Percentiles rank a stretch among this genome's conserved stretches.
Conservation (phyloP, 2,113 vertebrate genomes). For the Perca fluviatilis region DNA sequence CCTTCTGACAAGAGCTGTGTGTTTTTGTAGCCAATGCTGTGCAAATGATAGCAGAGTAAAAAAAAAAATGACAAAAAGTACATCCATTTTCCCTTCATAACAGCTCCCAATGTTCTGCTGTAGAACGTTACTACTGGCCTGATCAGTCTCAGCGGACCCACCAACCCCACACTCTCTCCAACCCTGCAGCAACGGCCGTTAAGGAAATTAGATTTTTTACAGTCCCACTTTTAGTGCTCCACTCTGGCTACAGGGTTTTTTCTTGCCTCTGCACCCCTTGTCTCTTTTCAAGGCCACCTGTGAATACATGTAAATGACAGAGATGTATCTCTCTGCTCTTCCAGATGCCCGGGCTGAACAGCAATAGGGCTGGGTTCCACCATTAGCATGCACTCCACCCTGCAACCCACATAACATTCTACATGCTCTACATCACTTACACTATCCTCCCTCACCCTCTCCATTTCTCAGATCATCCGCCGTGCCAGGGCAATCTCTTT, state of each 20-base stretch:
- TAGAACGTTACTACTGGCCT: slow-evolving; percentile 12
- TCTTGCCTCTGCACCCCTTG: background rate
- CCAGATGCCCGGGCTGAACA: slow-evolving; percentile 30
- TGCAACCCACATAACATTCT: slow-evolving; percentile 63
- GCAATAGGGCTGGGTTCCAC: slow-evolving; percentile 40
- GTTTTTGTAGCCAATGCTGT: background rate
- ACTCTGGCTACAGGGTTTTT: slow-evolving; percentile 39
- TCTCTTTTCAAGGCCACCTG: slow-evolving; percentile 60
- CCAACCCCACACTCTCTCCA: slow-evolving; percentile 29
- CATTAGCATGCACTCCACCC: slow-evolving; percentile 66
- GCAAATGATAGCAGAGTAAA: background rate
- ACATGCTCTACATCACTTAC: slow-evolving; percentile 58
- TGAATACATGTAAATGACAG: slow-evolving; percentile 60
- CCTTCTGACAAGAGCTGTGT: background rate
- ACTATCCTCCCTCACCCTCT: slow-evolving; percentile 44
- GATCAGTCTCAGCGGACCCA: slow-evolving; percentile 37
- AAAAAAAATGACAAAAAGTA: background rate
- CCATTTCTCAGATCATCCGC: slow-evolving; percentile 57
- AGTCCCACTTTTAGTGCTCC: slow-evolving; percentile 18
- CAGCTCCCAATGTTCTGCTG: slow-evolving; percentile 17
- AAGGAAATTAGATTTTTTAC: slow-evolving; percentile 59
- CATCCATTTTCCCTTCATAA: slow-evolving; percentile 22
- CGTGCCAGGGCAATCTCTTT: slow-evolving; percentile 40
- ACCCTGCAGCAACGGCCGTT: slow-evolving; percentile 38
- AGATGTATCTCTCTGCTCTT: slow-evolving; percentile 56